Evolutionary conservation across 2,888 invertebrate genomes (phyloP).

Genomic region (Ornithoptera alexandrae): DNA sequence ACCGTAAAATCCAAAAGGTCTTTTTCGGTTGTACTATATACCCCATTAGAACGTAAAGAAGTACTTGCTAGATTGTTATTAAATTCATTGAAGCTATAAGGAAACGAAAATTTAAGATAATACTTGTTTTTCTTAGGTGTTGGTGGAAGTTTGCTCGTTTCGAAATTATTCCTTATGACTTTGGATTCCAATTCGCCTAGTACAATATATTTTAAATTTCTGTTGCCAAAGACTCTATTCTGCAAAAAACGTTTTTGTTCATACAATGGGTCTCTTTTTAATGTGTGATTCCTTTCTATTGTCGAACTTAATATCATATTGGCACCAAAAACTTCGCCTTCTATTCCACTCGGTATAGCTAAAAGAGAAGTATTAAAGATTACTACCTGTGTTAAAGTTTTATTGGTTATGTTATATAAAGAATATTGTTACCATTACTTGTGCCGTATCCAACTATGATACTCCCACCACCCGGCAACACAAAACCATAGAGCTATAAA

Average conservation of each 20-base stretch:
- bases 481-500: constrained; percentile 78
- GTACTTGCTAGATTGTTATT: constrained; percentile 42
- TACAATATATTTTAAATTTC: constrained; percentile 52
- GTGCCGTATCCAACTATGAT: constrained; percentile 85
- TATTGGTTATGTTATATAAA: background rate
- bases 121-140: constrained; percentile 39
- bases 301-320: constrained; percentile 82
- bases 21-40: constrained; percentile 40
- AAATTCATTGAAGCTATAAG: constrained; percentile 48
- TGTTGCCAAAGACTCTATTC: constrained; percentile 52
- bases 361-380: constrained; percentile 33
- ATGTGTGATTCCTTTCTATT: constrained; percentile 65
- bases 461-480: constrained; percentile 81
- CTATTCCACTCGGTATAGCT: constrained; percentile 83
- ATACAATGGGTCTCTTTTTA: constrained; percentile 49
- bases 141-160: constrained; percentile 39
- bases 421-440: constrained; percentile 74
- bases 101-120: constrained; percentile 46
- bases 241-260: constrained; percentile 52
- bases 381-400: background rate
- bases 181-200: constrained; percentile 56
- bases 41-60: constrained; percentile 32
- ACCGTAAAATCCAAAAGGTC: constrained; percentile 44
- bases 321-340: constrained; percentile 84
- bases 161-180: constrained; percentile 50